Base-by-base conservation (phyloP, 2,888 invertebrate genomes). In the Drosophila mimetica region DNA sequence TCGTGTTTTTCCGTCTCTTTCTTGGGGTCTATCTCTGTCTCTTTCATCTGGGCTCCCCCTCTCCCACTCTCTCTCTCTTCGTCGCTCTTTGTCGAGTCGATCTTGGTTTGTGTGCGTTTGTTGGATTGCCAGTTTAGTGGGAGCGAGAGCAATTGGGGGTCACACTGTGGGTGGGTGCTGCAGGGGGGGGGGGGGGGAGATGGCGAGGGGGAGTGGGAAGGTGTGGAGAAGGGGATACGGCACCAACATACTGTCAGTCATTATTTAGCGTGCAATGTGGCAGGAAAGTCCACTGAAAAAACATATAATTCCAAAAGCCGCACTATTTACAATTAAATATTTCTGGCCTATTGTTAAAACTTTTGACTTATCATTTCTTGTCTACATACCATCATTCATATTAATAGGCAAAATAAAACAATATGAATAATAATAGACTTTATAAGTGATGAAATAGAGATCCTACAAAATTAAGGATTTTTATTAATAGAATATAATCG, bases 211-310 rank as follows among this genome's bases (percentile, higher is more conserved):
- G 14, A 16, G 22, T n/a, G 28, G 1, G 22, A 13, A 16, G 42
- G 37, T 13, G 6, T 7, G 14, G n/a, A 59, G 70, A 44, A 53
- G 50, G 51, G 74, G 77, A 13, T 50, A 36, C 4, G 44, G 75
- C 87, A 88, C 82, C 89, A 82, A 82, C 87, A 88, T 88, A 77
- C 82, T 82, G 82, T 82, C 82, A 86, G 89, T 82, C 82, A 82
- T 88, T 82, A 88, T 82, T 82, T 86, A 84, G 85, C 78, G 81
- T 84, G 69, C 59, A 74, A 64, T 71, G 74, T 66, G 70, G 65
- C 42, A 53, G 50, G 60, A 74, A 80, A 77, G 60, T 65, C 64
- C 74, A 83, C 74, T 37, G 55, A 8, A 46, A 46, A 32, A n/a
- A 64, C n/a, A 44, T 16, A 1, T 11, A 30, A 36, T 14, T 8